These are phyloP conservation scores for Bufotes viridis DNA, from an alignment of 2,797 vertebrate species.

Conservation along the genomic window DNA sequence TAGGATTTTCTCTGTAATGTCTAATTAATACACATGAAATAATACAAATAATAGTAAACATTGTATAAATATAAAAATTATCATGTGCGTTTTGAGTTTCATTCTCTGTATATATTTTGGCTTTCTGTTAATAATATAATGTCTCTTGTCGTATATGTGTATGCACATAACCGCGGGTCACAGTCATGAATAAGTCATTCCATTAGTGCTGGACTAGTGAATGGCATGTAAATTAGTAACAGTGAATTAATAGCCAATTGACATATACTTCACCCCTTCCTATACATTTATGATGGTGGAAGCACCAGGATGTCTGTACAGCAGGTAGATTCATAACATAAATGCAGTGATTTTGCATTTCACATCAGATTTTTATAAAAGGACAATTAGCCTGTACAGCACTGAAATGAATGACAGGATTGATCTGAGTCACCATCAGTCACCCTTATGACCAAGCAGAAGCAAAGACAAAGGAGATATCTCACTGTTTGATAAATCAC, in stretches of 20 bases:
- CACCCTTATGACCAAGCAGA: constrained; percentile 32
- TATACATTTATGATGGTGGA: neutral
- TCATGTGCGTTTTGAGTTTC: no score
- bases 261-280: neutral
- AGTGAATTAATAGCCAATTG: constrained; percentile 14
- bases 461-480: constrained; percentile 40
- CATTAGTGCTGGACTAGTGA: neutral
- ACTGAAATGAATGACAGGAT: constrained; percentile 39
- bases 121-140: no score
- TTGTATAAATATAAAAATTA: no score
- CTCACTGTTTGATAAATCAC: constrained; percentile 57
- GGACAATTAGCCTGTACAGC: constrained; percentile 46
- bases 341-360: constrained; percentile 8
- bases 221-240: constrained; percentile 22
- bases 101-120: no score
- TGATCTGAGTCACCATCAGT: constrained; percentile 45
- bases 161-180: no score
- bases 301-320: neutral
- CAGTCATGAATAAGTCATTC: neutral
- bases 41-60: no score
- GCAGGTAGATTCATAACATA: constrained; percentile 17
- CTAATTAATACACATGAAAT: no score
- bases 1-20: no score
- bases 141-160: no score
- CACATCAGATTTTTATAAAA: constrained; percentile 25